A percentile compares a stretch with the other conserved stretches of the same genome.
Conservation (phyloP, 2,888 invertebrate genomes). For the Smittia aterrima region DNA sequence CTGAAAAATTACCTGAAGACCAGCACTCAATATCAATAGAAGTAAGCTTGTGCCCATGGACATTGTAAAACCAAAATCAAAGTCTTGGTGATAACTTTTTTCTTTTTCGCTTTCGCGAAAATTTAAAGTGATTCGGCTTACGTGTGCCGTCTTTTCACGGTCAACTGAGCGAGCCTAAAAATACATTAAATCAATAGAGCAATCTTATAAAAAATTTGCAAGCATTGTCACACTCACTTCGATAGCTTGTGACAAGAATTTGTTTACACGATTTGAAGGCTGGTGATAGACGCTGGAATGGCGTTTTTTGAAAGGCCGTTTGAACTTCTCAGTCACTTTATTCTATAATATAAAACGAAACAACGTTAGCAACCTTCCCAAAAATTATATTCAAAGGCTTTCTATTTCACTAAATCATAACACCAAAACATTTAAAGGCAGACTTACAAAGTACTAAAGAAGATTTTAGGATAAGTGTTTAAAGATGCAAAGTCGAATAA, state of each 20-base stretch:
- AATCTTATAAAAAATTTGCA: too few relatives aligned
- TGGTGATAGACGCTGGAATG: slow-evolving; percentile 84
- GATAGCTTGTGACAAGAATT: slow-evolving; percentile 86
- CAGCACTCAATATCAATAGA: slow-evolving; percentile 71
- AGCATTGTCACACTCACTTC: slow-evolving; percentile 52
- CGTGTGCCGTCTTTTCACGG: slow-evolving; percentile 84
- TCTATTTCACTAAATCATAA: slow-evolving; percentile 12
- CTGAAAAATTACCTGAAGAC: slow-evolving; percentile 65
- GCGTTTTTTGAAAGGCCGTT: slow-evolving; percentile 83
- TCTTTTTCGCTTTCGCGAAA: slow-evolving; percentile 85
- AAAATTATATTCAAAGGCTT: too few relatives aligned
- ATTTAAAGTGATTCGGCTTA: slow-evolving; percentile 78
- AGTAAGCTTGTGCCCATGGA: slow-evolving; percentile 75
- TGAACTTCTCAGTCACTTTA: slow-evolving; percentile 83
- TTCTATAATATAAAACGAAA: slow-evolving; percentile 61
- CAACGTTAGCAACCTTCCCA: slow-evolving; percentile 42
- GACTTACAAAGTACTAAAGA: slow-evolving; percentile 33
- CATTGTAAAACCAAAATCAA: slow-evolving; percentile 82
- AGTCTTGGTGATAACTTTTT: slow-evolving; percentile 82
- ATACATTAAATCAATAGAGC: too few relatives aligned
- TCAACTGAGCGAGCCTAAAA: slow-evolving; percentile 83
- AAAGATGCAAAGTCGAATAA: too few relatives aligned
- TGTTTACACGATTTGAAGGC: slow-evolving; percentile 87
- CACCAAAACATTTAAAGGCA: not conserved
- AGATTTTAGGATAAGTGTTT: not conserved